Percentiles rank a stretch among this genome's conserved stretches.
phyloP scores from a whole-genome alignment of 1,140 invertebrate species.

The Sarcophaga peregrina region DNA sequence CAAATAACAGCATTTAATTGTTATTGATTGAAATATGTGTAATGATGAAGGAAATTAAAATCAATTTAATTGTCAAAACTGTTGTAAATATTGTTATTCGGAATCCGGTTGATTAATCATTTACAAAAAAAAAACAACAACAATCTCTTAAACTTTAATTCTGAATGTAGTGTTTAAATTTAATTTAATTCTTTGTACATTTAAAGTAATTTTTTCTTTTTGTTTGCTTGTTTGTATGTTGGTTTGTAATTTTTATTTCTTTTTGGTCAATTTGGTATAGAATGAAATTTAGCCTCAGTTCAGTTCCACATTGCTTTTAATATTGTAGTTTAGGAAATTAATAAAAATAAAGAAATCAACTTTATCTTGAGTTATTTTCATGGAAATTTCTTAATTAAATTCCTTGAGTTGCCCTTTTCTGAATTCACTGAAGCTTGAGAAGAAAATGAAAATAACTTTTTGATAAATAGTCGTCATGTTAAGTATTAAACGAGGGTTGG shows the following conservation, averaged over 20 bases:
- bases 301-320: not conserved
- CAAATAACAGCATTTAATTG: too few relatives aligned
- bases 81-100: too few relatives aligned
- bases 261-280: not conserved
- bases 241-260: not conserved
- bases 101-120: too few relatives aligned
- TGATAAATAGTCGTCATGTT: slow-evolving; percentile 33
- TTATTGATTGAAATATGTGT: too few relatives aligned
- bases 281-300: not conserved
- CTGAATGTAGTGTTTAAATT: too few relatives aligned
- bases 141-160: too few relatives aligned
- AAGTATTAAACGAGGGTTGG: not conserved
- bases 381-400: slow-evolving; percentile 42
- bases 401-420: slow-evolving; percentile 23
- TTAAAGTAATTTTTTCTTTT: too few relatives aligned
- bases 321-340: slow-evolving; percentile 3
- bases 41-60: too few relatives aligned
- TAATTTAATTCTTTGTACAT: too few relatives aligned
- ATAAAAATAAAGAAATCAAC: slow-evolving; percentile 33
- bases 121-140: too few relatives aligned
- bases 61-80: too few relatives aligned
- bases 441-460: slow-evolving; percentile 10
- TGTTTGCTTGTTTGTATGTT: too few relatives aligned
- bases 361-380: slow-evolving; percentile 35
- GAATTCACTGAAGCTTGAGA: not conserved